These are phyloP conservation scores for Drosophila merina DNA, from an alignment of 2,888 invertebrate genomes.

Conservation along the genomic window DNA sequence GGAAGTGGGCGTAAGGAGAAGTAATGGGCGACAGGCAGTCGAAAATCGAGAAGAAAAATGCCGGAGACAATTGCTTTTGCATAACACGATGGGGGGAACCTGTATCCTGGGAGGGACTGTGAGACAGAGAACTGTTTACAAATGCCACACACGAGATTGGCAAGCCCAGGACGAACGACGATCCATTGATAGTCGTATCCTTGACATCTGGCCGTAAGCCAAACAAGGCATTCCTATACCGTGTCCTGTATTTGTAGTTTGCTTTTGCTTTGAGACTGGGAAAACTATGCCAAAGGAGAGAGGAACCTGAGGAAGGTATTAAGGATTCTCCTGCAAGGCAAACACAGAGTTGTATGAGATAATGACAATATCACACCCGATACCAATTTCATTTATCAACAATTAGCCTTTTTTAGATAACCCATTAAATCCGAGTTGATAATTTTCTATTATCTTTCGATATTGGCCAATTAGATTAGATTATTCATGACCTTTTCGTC, in stretches of 20 bases:
- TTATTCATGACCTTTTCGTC: neutral
- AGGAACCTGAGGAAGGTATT: neutral
- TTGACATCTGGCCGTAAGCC: slow-evolving; percentile 30
- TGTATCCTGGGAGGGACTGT: neutral
- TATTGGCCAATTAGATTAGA: slow-evolving; percentile 2
- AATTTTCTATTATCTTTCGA: slow-evolving; percentile 11
- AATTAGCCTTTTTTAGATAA: neutral
- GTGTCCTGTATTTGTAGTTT: slow-evolving; percentile 20
- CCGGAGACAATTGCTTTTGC: slow-evolving; percentile 66
- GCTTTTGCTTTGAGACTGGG: slow-evolving; percentile 12
- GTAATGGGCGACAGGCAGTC: slow-evolving; percentile 4
- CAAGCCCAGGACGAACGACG: slow-evolving; percentile 18
- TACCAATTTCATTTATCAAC: neutral
- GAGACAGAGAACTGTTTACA: slow-evolving; percentile 23
- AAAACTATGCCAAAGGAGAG: slow-evolving; percentile 8
- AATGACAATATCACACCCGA: neutral
- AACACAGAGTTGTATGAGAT: neutral
- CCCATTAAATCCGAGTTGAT: neutral
- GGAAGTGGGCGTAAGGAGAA: slow-evolving; percentile 6
- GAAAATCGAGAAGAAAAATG: slow-evolving; percentile 55
- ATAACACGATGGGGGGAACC: slow-evolving; percentile 29
- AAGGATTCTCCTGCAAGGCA: slow-evolving; percentile 5
- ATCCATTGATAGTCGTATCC: slow-evolving; percentile 26
- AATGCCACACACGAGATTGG: slow-evolving; percentile 54
- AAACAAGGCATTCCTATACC: slow-evolving; percentile 19